A percentile compares a stretch with the other conserved stretches of the same genome.
These are phyloP conservation scores for Xestia sexstrigata DNA, from an alignment of 2,888 invertebrate genomes.

Conservation along the genomic window DNA sequence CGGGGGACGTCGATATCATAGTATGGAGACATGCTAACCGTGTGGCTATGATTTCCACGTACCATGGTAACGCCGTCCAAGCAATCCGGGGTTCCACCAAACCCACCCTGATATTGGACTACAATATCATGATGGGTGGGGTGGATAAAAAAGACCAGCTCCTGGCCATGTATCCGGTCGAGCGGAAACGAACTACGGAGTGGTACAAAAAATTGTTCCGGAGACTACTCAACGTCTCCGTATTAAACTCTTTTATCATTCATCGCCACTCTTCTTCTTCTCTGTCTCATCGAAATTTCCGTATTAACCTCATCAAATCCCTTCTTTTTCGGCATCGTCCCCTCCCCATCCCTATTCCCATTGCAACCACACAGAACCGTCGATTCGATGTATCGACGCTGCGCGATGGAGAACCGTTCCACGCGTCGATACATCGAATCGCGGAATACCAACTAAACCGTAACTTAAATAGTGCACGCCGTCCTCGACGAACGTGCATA, in stretches of 20 bases:
- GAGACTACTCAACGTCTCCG: not conserved
- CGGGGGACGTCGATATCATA: conserved; percentile 2
- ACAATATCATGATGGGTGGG: not conserved
- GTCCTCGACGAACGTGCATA: too few relatives aligned
- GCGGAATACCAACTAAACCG: too few relatives aligned
- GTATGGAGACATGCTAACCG: not conserved
- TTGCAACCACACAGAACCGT: not conserved
- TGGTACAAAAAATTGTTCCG: not conserved
- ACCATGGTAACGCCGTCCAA: not conserved
- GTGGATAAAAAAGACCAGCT: conserved; percentile 4
- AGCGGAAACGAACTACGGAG: not conserved
- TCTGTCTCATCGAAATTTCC: not conserved
- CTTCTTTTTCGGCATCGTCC: not conserved
- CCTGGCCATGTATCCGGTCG: not conserved
- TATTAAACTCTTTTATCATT: not conserved
- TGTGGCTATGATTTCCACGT: conserved; percentile 2
- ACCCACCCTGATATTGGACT: conserved; percentile 3
- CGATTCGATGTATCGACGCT: too few relatives aligned
- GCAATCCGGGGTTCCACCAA: not conserved
- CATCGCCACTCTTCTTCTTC: not conserved
- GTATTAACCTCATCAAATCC: not conserved
- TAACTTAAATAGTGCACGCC: too few relatives aligned
- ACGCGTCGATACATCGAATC: not conserved
- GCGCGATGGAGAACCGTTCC: too few relatives aligned
- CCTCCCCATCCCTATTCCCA: not conserved